These are phyloP conservation scores for Atrina japonica DNA, from an alignment of 2,888 invertebrate species.

Conservation along the genomic window DNA sequence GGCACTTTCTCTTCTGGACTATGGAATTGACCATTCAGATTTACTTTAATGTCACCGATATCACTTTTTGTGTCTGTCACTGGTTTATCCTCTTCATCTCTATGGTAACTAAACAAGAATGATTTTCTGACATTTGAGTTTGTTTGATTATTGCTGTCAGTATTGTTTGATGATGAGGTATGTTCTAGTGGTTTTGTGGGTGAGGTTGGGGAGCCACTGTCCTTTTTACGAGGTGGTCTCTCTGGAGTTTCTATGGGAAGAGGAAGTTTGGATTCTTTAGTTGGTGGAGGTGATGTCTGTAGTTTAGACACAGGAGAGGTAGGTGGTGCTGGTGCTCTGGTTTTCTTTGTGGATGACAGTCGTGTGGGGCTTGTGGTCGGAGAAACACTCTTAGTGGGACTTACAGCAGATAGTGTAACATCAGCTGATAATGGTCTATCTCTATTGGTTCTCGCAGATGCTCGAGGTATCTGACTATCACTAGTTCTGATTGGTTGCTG, in stretches of 20 bases:
- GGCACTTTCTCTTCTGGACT: slow-evolving; percentile 6
- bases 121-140: slow-evolving; percentile 34
- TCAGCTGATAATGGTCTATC: slow-evolving; percentile 42
- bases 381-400: slow-evolving; percentile 35
- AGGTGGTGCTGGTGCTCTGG: slow-evolving; percentile 65
- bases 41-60: too few relatives aligned
- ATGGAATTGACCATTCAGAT: too few relatives aligned
- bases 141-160: neutral
- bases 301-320: slow-evolving; percentile 24
- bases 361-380: slow-evolving; percentile 48
- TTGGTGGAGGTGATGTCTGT: slow-evolving; percentile 16
- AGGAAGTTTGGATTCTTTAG: slow-evolving; percentile 25
- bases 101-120: slow-evolving; percentile 45
- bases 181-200: slow-evolving; percentile 1
- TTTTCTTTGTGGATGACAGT: slow-evolving; percentile 59
- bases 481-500: slow-evolving; percentile 28
- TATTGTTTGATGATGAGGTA: neutral
- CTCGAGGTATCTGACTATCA: slow-evolving; percentile 29
- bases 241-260: slow-evolving; percentile 33
- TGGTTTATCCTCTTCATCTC: slow-evolving; percentile 40
- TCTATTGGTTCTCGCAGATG: slow-evolving; percentile 23
- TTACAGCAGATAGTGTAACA: slow-evolving; percentile 29
- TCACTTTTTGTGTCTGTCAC: slow-evolving; percentile 32
- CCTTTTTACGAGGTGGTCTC: slow-evolving; percentile 54
- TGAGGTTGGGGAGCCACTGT: slow-evolving; percentile 11